Conservation (phyloP, 2,797 vertebrate genomes). For the Sebastes glaucus region DNA sequence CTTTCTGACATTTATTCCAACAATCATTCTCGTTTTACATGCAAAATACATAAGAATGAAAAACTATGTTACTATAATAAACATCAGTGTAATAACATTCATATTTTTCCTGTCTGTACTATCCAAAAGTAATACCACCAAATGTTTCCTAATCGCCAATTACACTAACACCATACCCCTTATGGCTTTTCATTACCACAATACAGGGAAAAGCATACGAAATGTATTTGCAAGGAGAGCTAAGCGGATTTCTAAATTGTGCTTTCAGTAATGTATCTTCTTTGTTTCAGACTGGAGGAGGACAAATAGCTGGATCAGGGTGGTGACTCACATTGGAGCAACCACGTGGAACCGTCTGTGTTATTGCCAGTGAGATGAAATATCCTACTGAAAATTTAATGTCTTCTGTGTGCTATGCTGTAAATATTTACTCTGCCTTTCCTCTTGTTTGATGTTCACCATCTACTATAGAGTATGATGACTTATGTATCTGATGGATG, state of each 20-base stretch:
- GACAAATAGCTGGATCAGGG: slow-evolving; percentile 36
- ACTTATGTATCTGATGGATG: background rate
- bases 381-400: slow-evolving; percentile 1
- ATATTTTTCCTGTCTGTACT: background rate
- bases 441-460: slow-evolving; percentile 4
- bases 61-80: too few relatives aligned
- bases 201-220: background rate
- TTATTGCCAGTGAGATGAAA: slow-evolving; percentile 14
- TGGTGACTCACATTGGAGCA: slow-evolving; percentile 26
- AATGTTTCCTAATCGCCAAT: slow-evolving; percentile 16
- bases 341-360: background rate
- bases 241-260: slow-evolving; percentile 40
- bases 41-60: background rate
- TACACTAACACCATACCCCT: slow-evolving; percentile 1
- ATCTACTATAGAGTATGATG: background rate
- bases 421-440: background rate
- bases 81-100: too few relatives aligned
- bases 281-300: slow-evolving; percentile 36
- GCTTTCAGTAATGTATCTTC: slow-evolving; percentile 11
- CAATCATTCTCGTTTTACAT: background rate
- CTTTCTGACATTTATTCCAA: background rate
- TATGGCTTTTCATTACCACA: background rate
- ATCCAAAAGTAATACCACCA: background rate
- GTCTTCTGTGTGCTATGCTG: background rate
- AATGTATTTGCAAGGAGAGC: slow-evolving; percentile 4